Base-by-base conservation (phyloP, 2,797 vertebrate species). In the Brachyalestes nurse region DNA sequence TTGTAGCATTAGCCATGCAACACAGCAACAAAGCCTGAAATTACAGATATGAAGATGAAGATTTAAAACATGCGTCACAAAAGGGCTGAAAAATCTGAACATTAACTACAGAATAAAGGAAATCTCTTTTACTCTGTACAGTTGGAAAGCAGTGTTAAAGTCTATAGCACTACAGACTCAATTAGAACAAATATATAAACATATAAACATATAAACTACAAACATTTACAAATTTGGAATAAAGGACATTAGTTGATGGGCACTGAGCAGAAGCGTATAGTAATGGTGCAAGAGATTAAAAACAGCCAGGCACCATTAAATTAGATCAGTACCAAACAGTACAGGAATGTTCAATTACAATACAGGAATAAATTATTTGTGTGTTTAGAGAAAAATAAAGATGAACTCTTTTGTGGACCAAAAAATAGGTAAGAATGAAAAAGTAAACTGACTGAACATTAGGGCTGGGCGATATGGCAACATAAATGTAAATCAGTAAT, bases 241-340 rank as follows among this genome's bases (percentile, higher is more conserved):
- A 21, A 58, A 58, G 55, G 14, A 62, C 38, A 51, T 67, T 55
- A 82, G 72, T 66, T 75, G 47, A 34, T 83, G 6, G 86, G 80
- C 77, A 84, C 65, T 74, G 88, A 86, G 64, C 71, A 84, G 78
- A 80, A 65, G 77, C 72, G 25, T 25, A 67, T 81, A 42, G 6
- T 45, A 14, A 78, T 0, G 40, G 23, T 45, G 79, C 75, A 83
- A 73, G 71, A 7, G 45, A 85, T 57, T 42, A 3, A 73, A 7
- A 9, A 66, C 58, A 81, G 71, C 58, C 12, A 78, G 77, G 75
- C 6, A 53, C 53, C 47, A 80, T 38, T 2, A 75, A 81, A 78
- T 58, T 71, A 42, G 64, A 21, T 51, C 34, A 70, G 21, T 51
- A 61, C 47, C 45, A 74, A 21, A 73, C 34, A 66, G 2, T 42